phyloP scores from a whole-genome alignment of 2,797 vertebrate genomes.

The Bovichtus variegatus region DNA sequence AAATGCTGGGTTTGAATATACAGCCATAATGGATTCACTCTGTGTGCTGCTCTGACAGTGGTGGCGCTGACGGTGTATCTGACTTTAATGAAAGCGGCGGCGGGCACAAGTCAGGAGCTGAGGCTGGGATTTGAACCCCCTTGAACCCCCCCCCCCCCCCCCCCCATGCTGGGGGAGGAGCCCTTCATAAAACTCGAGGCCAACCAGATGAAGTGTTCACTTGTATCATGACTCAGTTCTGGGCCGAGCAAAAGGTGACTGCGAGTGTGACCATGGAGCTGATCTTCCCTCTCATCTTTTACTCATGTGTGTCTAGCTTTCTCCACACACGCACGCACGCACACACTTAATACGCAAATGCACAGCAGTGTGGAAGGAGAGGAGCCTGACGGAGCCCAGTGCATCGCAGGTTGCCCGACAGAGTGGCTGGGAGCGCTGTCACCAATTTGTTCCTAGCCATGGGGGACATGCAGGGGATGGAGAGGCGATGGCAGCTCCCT shows the following conservation, averaged over 20 bases:
- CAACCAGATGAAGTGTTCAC: conserved; percentile 55
- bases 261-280: conserved; percentile 36
- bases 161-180: background rate
- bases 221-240: conserved; percentile 21
- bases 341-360: conserved; percentile 38
- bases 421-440: conserved; percentile 83
- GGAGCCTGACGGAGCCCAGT: conserved; percentile 70
- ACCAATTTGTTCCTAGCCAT: conserved; percentile 90
- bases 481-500: conserved; percentile 84
- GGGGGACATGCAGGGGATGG: conserved; percentile 88
- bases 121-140: conserved; percentile 55
- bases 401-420: conserved; percentile 72
- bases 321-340: conserved; percentile 2
- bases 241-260: conserved; percentile 53
- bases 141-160: conserved; percentile 16
- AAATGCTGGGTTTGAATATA: conserved; percentile 29
- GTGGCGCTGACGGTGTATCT: conserved; percentile 35
- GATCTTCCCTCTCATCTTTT: conserved; percentile 19
- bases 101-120: conserved; percentile 36
- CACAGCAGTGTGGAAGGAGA: conserved; percentile 40
- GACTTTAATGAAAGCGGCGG: conserved; percentile 62
- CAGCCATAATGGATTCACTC: conserved; percentile 49
- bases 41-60: conserved; percentile 39
- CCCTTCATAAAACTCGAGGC: conserved; percentile 44
- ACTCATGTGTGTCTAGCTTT: conserved; percentile 11